These are phyloP conservation scores for Myotis brandtii DNA, from an alignment of 2,113 vertebrate species.

Conservation along the genomic window DNA sequence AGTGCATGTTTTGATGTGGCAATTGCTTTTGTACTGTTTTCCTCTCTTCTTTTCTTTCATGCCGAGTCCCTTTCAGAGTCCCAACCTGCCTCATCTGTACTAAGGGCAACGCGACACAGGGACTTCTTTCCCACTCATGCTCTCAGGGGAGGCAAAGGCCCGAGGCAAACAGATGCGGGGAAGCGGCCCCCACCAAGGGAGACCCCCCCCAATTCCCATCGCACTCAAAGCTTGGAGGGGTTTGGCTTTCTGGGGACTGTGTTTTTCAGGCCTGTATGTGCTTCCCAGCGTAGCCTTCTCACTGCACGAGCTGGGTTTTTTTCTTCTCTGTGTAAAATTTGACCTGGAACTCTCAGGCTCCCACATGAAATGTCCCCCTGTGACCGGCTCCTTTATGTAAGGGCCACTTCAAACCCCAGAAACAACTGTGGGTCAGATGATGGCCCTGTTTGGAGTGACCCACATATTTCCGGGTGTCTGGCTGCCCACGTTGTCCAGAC, in stretches of 20 bases:
- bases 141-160: neutral
- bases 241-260: neutral
- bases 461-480: conserved; percentile 59
- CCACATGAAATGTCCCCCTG: neutral
- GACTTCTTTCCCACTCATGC: neutral
- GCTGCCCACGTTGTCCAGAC: conserved; percentile 42
- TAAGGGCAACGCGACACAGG: neutral
- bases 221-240: neutral
- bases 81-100: neutral
- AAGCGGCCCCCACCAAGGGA: neutral
- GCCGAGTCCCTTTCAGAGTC: neutral
- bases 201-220: fast-evolving
- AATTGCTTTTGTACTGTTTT: neutral
- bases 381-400: neutral
- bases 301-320: neutral
- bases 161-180: neutral
- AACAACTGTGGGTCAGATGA: conserved; percentile 10
- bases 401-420: neutral
- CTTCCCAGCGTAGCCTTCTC: neutral
- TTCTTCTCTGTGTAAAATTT: neutral
- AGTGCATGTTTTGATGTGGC: neutral
- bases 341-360: neutral
- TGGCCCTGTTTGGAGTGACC: neutral
- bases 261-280: neutral
- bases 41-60: neutral